Evolutionary conservation across 2,797 vertebrate genomes (phyloP), one percentile per base, ranked within the genome.

Genomic region (Platyrinchus mystaceus): DNA sequence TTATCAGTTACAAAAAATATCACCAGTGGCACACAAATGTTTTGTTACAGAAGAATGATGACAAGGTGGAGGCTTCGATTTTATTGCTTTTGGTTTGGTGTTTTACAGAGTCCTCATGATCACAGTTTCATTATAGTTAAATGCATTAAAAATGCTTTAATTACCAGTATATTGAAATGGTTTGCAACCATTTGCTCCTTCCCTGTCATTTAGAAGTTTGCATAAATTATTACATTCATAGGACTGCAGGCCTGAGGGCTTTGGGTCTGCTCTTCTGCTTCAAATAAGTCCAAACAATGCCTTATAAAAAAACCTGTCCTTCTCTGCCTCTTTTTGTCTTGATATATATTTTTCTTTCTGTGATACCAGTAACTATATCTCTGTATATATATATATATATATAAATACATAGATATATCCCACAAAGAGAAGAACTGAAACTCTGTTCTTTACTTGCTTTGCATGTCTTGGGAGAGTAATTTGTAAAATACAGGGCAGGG

Each of bases 401-500:
- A 50, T 6, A 34, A 41, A 55, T 32, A 27, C 6, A 23, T 9
- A 63, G 52, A 18, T 56, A 6, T 1, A 41, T 69, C 39, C 46
- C 52, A 56, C 60, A 79, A 82, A 47, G 56, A 78, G 49, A 55
- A 76, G 68, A 89, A 68, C 37, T 46, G 52, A 26, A 63, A 39
- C 52, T 19, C 81, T 87, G 62, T 69, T 62, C 82, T 83, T 91
- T 55, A 44, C 56, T 84, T 1, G 1, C 64, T 85, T 53, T 92
- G 49, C 46, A 2, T 21, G 71, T 82, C 95, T 85, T 94, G n/a
- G 66, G 93, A 94, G 87, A 94, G 71, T 71, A 47, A 92, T 95
- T 92, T 95, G 73, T 88, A 52, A 52, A 83, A 26, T 22, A 34
- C 16, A 30, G 69, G 36, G 21, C 58, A 59, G 62, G 69, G 69